These are phyloP conservation scores for Pyrgilauda ruficollis DNA, from an alignment of 2,113 vertebrate species.

Conservation along the genomic window DNA sequence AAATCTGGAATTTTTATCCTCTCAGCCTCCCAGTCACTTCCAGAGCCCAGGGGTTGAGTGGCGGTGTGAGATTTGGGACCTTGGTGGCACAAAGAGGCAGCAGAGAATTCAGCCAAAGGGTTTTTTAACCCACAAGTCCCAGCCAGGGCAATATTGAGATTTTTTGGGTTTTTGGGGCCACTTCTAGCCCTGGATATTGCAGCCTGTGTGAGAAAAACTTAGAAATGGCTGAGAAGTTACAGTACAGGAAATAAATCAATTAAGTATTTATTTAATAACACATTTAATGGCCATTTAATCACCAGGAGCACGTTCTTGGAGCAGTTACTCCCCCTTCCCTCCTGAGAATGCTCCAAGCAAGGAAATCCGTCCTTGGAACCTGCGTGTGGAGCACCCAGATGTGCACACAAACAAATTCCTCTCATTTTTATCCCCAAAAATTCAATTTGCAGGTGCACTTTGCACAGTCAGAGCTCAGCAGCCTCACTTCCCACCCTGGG, in stretches of 20 bases:
- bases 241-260: background rate
- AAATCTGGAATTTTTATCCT: background rate
- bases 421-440: background rate
- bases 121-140: fast-evolving
- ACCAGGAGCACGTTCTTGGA: background rate
- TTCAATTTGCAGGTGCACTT: fast-evolving
- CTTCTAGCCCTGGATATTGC: background rate
- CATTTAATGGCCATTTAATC: background rate
- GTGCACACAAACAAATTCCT: fast-evolving
- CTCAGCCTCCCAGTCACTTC: background rate
- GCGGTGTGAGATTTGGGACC: fast-evolving
- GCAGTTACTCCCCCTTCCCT: background rate
- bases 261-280: background rate
- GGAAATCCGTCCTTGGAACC: background rate
- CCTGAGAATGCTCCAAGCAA: background rate
- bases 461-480: background rate
- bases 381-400: background rate
- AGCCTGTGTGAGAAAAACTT: background rate
- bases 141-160: background rate
- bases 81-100: background rate
- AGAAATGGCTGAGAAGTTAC: background rate
- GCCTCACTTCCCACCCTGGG: background rate
- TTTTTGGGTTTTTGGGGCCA: background rate
- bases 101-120: background rate
- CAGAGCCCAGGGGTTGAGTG: background rate